Conservation (phyloP, 1,140 invertebrate species). For the Tetraneura akinire region DNA sequence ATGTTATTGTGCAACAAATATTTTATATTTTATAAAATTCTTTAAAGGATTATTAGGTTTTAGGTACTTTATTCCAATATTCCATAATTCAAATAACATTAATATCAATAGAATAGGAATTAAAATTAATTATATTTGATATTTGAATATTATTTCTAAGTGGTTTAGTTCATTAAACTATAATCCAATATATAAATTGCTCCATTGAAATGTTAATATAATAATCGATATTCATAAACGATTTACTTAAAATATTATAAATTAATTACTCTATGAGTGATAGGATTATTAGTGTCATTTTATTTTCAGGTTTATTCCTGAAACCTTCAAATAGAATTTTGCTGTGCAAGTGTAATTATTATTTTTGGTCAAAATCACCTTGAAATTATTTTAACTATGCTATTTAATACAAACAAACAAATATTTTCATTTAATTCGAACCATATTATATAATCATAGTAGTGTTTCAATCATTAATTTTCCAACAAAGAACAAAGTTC, state of each 20-base stretch:
- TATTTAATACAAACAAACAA: neutral
- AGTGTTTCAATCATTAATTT: slow-evolving; percentile 2
- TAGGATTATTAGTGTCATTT: neutral
- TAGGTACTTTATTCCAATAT: no score
- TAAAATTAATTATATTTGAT: no score
- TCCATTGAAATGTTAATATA: neutral
- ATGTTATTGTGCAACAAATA: no score
- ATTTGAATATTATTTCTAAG: no score
- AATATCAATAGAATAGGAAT: no score
- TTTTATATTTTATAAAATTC: no score
- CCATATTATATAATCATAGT: neutral
- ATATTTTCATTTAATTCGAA: neutral
- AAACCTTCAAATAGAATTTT: slow-evolving; percentile 14
- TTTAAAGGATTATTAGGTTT: no score
- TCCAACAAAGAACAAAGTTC: neutral
- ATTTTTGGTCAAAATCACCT: slow-evolving; percentile 23
- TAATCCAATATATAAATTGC: no score
- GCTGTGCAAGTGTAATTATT: slow-evolving; percentile 1
- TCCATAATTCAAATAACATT: no score
- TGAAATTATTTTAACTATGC: neutral
- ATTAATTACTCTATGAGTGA: no score
- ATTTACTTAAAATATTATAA: slow-evolving; percentile 6
- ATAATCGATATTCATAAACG: neutral
- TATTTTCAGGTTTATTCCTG: no score
- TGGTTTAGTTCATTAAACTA: no score